phyloP scores from a whole-genome alignment of 2,888 invertebrate genomes.

The Dynastes maya region DNA sequence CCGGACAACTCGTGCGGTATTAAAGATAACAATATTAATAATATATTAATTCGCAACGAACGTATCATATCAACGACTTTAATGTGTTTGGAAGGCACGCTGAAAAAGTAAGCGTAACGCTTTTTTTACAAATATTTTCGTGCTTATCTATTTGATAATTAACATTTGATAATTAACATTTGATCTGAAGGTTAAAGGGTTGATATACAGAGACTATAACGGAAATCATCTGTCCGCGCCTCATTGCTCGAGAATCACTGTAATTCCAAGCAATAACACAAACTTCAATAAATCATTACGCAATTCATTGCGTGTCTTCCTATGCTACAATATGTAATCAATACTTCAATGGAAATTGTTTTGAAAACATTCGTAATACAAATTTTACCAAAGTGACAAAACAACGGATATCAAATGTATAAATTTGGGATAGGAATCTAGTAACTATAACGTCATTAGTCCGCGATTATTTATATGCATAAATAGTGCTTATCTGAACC shows the following conservation, averaged over 20 bases:
- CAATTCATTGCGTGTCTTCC: background rate
- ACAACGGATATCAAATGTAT: background rate
- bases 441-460: background rate
- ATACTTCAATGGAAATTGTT: too few relatives aligned
- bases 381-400: too few relatives aligned
- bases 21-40: conserved; percentile 23
- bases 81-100: conserved; percentile 5
- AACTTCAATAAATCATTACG: background rate
- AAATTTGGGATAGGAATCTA: background rate
- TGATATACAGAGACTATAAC: background rate
- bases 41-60: conserved; percentile 25
- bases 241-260: background rate
- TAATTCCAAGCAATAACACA: background rate
- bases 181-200: conserved; percentile 19
- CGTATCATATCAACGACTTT: background rate
- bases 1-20: conserved; percentile 27
- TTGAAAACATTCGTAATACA: too few relatives aligned
- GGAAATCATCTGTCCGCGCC: background rate
- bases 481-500: conserved; percentile 9
- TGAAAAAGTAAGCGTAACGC: background rate
- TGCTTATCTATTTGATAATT: conserved; percentile 22
- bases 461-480: conserved; percentile 5
- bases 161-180: conserved; percentile 38
- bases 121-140: conserved; percentile 19
- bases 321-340: background rate